phyloP scores from a whole-genome alignment of 1,140 invertebrate genomes.

The Anastrepha ludens region DNA sequence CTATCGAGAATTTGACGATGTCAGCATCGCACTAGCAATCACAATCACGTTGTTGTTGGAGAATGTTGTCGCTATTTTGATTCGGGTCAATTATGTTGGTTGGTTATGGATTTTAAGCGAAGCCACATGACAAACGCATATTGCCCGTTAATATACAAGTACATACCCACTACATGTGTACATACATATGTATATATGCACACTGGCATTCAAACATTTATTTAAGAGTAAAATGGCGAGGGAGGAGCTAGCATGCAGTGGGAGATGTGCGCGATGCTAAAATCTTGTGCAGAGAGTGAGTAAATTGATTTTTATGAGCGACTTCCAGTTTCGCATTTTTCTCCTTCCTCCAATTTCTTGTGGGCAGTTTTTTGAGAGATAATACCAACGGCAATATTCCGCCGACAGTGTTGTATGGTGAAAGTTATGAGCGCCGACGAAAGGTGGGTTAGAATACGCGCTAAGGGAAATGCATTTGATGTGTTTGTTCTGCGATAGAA shows the following conservation, averaged over 20 bases:
- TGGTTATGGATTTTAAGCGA: constrained; percentile 42
- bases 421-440: background rate
- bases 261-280: constrained; percentile 12
- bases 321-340: background rate
- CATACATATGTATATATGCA: background rate
- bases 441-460: no score
- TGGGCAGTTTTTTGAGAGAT: no score
- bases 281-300: background rate
- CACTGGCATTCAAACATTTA: background rate
- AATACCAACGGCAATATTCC: background rate
- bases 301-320: constrained; percentile 30
- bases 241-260: background rate
- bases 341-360: no score
- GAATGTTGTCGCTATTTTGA: constrained; percentile 19
- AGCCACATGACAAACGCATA: constrained; percentile 24
- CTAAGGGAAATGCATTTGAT: no score
- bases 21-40: no score
- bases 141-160: background rate
- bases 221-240: background rate
- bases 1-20: background rate
- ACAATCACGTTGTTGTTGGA: background rate
- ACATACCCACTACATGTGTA: constrained; percentile 1
- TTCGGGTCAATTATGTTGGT: constrained; percentile 47
- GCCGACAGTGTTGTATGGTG: background rate
- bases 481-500: no score